Percentiles rank a stretch among this genome's conserved stretches.
Conservation (phyloP, 2,113 vertebrate species). For the Delphinus delphis region DNA sequence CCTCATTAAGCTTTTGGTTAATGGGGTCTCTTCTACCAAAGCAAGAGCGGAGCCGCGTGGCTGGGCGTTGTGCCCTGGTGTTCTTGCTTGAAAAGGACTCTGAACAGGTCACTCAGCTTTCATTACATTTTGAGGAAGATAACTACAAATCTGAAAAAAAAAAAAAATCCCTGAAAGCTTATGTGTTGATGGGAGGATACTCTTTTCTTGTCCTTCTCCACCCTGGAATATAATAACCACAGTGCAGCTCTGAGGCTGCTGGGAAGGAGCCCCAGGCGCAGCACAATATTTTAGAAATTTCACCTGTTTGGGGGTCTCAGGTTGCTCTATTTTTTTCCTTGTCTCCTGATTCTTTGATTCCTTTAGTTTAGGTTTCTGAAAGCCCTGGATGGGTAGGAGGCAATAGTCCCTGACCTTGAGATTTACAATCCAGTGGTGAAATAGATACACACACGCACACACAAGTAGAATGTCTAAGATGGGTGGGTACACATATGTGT, state of each 20-base stretch:
- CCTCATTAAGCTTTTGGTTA: background rate
- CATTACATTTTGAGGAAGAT: background rate
- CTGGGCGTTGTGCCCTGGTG: background rate
- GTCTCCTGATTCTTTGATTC: background rate
- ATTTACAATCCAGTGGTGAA: background rate
- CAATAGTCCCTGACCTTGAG: background rate
- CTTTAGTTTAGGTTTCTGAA: background rate
- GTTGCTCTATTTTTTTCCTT: background rate
- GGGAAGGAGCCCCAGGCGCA: background rate
- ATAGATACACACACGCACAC: background rate
- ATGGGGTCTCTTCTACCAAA: background rate
- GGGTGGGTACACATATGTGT: background rate
- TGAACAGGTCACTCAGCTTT: background rate
- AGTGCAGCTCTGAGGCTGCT: no score
- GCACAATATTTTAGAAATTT: background rate
- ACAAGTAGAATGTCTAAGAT: background rate
- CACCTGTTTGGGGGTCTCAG: background rate
- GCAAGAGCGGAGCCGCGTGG: background rate
- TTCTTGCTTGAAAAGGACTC: background rate
- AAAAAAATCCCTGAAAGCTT: background rate
- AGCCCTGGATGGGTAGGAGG: background rate
- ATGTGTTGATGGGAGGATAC: background rate
- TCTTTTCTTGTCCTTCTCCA: background rate
- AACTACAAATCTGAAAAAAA: background rate
- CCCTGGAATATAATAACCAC: background rate